Evolutionary conservation across 2,888 invertebrate species (phyloP).

Genomic region (Disparrhopalites patrizii): DNA sequence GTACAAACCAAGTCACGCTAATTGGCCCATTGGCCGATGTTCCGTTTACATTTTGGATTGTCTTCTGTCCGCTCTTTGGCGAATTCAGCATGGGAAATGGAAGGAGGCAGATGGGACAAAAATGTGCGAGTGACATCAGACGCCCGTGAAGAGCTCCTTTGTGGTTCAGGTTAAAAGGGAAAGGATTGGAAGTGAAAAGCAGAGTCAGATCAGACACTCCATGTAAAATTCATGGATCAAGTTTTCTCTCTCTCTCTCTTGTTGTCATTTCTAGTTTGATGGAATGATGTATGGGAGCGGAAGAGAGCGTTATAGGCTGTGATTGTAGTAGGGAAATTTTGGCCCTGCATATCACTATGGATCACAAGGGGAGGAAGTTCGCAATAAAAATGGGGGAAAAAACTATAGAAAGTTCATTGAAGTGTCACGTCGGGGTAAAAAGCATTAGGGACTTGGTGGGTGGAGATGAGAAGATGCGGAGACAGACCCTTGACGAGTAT

Average conservation of each 20-base stretch:
- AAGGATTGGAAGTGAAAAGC: not conserved
- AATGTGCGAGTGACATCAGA: no score
- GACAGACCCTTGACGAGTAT: no score
- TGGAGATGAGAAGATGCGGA: not conserved
- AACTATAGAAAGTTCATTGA: conserved; percentile 6
- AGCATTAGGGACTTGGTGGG: not conserved
- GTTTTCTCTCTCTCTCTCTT: no score
- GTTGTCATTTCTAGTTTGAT: no score
- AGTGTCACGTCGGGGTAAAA: not conserved
- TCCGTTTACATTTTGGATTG: no score
- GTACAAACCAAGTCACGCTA: no score
- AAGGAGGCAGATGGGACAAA: no score
- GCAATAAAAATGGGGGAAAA: not conserved
- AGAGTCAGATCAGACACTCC: not conserved
- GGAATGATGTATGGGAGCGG: conserved; percentile 2
- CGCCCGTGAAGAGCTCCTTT: no score
- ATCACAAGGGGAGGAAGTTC: not conserved
- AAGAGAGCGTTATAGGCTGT: not conserved
- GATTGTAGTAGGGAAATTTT: not conserved
- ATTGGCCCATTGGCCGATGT: no score
- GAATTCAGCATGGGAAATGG: no score
- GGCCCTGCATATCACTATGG: not conserved
- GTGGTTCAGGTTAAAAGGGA: no score
- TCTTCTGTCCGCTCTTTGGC: no score
- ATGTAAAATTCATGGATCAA: conserved; percentile 7